Conservation (phyloP, 2,888 invertebrate genomes). For the Xestia rhomboidea region DNA sequence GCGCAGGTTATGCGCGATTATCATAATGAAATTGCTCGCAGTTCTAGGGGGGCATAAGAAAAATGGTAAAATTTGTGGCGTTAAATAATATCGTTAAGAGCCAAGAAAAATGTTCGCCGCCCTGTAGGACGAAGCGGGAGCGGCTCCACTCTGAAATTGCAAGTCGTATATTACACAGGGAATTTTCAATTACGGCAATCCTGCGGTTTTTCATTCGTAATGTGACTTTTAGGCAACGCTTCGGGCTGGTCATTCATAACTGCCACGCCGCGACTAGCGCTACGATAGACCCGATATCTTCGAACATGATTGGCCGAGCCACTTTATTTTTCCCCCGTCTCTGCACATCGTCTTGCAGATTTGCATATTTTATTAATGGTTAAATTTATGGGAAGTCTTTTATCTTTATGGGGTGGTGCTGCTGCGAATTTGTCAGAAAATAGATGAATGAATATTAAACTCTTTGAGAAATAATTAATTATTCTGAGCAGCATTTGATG, state of each 20-base stretch:
- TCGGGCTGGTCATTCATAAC: slow-evolving; percentile 86
- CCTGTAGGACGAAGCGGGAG: slow-evolving; percentile 81
- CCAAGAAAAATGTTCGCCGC: slow-evolving; percentile 86
- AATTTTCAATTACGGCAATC: slow-evolving; percentile 91
- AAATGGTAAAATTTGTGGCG: slow-evolving; percentile 89
- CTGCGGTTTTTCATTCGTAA: slow-evolving; percentile 90
- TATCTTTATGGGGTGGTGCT: not conserved
- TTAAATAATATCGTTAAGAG: slow-evolving; percentile 90
- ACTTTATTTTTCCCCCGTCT: slow-evolving; percentile 44
- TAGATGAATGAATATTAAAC: not conserved
- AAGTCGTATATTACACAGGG: slow-evolving; percentile 89
- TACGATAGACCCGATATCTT: slow-evolving; percentile 61
- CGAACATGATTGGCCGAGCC: slow-evolving; percentile 43
- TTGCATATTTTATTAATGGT: slow-evolving; percentile 49
- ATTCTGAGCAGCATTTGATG: not conserved
- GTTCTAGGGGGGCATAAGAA: slow-evolving; percentile 82
- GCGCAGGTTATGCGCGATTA: slow-evolving; percentile 85
- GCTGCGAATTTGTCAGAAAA: not conserved
- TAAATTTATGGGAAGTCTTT: slow-evolving; percentile 20
- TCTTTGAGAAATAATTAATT: not conserved
- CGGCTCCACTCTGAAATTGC: slow-evolving; percentile 87
- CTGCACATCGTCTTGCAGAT: slow-evolving; percentile 30
- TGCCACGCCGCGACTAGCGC: slow-evolving; percentile 67
- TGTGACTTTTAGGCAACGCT: slow-evolving; percentile 89
- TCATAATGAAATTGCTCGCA: slow-evolving; percentile 89